Base-by-base conservation (phyloP, 2,797 vertebrate species). In the Peromyscus nudipes region DNA sequence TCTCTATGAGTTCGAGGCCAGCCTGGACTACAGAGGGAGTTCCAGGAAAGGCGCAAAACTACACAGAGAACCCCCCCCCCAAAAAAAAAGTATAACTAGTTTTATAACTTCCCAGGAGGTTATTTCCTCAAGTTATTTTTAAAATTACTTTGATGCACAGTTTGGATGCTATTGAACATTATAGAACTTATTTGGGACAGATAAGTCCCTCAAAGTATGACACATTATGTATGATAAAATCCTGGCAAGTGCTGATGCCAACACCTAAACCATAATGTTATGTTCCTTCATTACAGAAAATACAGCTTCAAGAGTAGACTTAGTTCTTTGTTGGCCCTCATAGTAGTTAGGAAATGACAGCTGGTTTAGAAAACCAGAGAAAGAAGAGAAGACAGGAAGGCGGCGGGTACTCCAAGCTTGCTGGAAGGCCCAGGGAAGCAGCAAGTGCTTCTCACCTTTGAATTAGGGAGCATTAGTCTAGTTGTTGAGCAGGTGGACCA, bases 241-340 rank as follows among this genome's bases (percentile, higher is more conserved):
- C 57, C 57, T 95, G 1, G 95, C 37, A 96, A 90, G 90, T 89
- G 29, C 6, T 92, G 91, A 89, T 65, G 85, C 46, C 76, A 29
- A 92, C 65, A 92, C 89, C 43, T 90, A 92, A 97, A 92, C 69
- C 21, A 89, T 84, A 85, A 31, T 96, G 62, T 76, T 96, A 94
- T 82, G 75, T 37, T 67, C 3, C 91, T 94, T 95, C 71, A 95
- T 95, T 95, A 49, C 73, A n/a, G 62, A 73, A 96, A 89, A 55
- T 25, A 69, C 77, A 21, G 60, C 34, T 69, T 6, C 84, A 91
- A 95, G 23, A 91, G 19, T 71, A 86, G 21, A 95, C 40, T 91
- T 95, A 29, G 9, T 91, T 64, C 25, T 85, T 52, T 80, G 57
- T 93, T 97, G 86, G 46, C 75, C 88, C n/a, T 86, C 65, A 40